Percentiles rank a stretch among this genome's conserved stretches.
phyloP scores from a whole-genome alignment of 2,888 invertebrate species.

The Phymatocera aterrima region DNA sequence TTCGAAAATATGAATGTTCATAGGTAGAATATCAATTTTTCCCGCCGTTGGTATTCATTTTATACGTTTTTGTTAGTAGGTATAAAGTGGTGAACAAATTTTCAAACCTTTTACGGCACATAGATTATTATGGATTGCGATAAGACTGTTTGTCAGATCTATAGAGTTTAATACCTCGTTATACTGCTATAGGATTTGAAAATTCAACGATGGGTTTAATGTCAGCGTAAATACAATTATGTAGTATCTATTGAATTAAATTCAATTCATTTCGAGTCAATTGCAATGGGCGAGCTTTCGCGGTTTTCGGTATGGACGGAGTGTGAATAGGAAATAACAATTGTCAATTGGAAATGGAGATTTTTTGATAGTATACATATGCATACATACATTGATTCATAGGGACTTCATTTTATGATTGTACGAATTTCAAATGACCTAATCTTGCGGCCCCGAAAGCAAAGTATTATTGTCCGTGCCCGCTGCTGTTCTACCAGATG shows the following conservation, averaged over 20 bases:
- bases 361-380: not conserved
- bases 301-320: not conserved
- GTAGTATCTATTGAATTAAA: not conserved
- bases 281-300: not conserved
- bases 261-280: not conserved
- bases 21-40: too few species aligned
- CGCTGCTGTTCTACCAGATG: too few species aligned
- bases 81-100: not conserved
- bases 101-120: not conserved
- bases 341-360: not conserved
- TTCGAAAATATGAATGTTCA: too few species aligned
- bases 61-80: too few species aligned
- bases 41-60: too few species aligned
- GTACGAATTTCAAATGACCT: not conserved
- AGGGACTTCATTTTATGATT: not conserved
- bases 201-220: too few species aligned
- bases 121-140: not conserved
- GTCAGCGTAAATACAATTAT: too few species aligned
- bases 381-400: too few species aligned
- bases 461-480: not conserved
- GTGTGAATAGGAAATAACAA: slow-evolving; percentile 1
- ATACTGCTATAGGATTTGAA: too few species aligned
- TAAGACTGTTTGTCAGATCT: not conserved
- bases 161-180: not conserved
- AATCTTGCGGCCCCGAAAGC: not conserved